A percentile compares a stretch with the other conserved stretches of the same genome.
Conservation (phyloP, 1,140 invertebrate genomes). For the Apis cerana region DNA sequence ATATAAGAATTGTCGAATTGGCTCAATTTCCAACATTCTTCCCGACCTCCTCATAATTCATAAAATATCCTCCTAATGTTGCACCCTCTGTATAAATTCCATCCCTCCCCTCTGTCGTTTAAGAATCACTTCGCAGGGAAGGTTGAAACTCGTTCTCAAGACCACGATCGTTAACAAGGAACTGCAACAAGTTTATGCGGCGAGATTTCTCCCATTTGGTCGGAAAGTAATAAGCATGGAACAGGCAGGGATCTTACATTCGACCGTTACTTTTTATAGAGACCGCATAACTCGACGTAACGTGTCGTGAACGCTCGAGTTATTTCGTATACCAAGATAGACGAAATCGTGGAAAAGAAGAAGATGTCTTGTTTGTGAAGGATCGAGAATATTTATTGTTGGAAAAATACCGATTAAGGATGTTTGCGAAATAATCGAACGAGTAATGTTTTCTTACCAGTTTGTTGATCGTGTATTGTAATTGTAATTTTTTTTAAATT, state of each 20-base stretch:
- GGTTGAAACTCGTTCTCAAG: slow-evolving; percentile 31
- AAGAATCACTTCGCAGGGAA: slow-evolving; percentile 17
- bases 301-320: slow-evolving; percentile 22
- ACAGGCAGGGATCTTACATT: slow-evolving; percentile 17
- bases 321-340: neutral
- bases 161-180: slow-evolving; percentile 45
- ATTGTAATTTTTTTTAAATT: too few species aligned
- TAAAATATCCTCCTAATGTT: slow-evolving; percentile 7
- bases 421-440: too few species aligned
- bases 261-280: slow-evolving; percentile 56
- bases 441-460: too few species aligned
- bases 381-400: too few species aligned
- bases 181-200: slow-evolving; percentile 43
- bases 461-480: too few species aligned
- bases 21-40: neutral
- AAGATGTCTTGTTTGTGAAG: too few species aligned
- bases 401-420: too few species aligned
- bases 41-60: slow-evolving; percentile 3
- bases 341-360: neutral
- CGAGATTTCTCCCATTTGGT: slow-evolving; percentile 25
- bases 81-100: neutral
- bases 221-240: slow-evolving; percentile 41
- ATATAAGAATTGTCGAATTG: too few species aligned
- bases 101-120: neutral
- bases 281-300: slow-evolving; percentile 16